A percentile compares a stretch with the other conserved stretches of the same genome.
These are phyloP conservation scores for Albula glossodonta DNA, from an alignment of 2,113 vertebrate species.

Conservation along the genomic window DNA sequence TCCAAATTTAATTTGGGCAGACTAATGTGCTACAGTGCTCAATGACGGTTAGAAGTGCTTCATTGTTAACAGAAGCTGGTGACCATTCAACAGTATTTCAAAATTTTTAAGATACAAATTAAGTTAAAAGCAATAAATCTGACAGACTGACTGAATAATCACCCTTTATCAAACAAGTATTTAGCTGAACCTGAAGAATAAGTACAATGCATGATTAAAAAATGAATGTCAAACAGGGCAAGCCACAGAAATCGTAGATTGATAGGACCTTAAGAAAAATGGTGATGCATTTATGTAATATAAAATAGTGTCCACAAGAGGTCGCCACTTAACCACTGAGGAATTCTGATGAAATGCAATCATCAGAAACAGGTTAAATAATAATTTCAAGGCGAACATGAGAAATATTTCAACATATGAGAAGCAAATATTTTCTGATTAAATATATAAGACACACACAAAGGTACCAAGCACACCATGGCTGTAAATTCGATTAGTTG, in stretches of 20 bases:
- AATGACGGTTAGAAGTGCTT: too few species aligned
- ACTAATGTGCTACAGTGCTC: too few species aligned
- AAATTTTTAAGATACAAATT: not conserved
- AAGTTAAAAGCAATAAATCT: not conserved
- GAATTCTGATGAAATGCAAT: not conserved
- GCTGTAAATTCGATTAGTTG: too few species aligned
- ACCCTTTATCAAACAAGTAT: not conserved
- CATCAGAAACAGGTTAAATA: not conserved
- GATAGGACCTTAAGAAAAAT: not conserved
- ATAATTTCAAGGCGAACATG: not conserved
- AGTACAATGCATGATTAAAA: not conserved
- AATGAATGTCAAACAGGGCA: not conserved
- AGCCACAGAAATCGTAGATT: not conserved
- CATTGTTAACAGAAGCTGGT: too few species aligned
- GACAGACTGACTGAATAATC: not conserved
- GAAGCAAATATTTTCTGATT: too few species aligned
- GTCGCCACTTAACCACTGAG: constrained; percentile 44
- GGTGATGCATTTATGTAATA: not conserved
- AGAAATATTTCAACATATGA: not conserved
- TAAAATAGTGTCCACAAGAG: constrained; percentile 40
- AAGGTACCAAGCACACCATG: too few species aligned
- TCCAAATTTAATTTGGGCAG: too few species aligned
- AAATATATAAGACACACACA: not conserved
- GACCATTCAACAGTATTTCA: not conserved
- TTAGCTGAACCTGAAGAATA: not conserved